phyloP scores from a whole-genome alignment of 1,140 invertebrate genomes.

The Panulirus ornatus region DNA sequence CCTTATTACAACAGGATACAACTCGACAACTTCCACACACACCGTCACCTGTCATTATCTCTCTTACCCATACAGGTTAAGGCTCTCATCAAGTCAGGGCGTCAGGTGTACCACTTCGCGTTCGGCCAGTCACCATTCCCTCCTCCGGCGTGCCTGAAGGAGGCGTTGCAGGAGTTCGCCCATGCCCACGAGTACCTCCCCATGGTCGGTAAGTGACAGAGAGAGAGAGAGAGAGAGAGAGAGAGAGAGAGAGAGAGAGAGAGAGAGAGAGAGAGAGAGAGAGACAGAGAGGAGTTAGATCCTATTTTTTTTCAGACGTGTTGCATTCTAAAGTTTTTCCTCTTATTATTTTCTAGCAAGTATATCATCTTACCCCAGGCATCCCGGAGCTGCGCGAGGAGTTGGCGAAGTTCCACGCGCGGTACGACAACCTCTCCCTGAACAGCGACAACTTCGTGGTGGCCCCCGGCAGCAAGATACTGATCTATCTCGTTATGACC shows the following conservation, averaged over 20 bases:
- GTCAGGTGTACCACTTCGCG: slow-evolving; percentile 62
- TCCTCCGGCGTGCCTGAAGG: slow-evolving; percentile 39
- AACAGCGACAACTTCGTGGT: slow-evolving; percentile 50
- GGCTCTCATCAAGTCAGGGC: slow-evolving; percentile 60
- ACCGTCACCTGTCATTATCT: background rate
- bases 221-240: background rate
- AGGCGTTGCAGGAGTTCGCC: slow-evolving; percentile 49
- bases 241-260: slow-evolving; percentile 5
- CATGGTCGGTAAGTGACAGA: slow-evolving; percentile 52
- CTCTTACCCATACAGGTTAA: slow-evolving; percentile 48
- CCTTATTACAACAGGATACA: background rate
- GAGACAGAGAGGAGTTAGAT: background rate
- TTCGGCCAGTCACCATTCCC: slow-evolving; percentile 74
- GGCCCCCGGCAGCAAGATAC: slow-evolving; percentile 71
- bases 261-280: background rate
- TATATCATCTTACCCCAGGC: slow-evolving; percentile 12
- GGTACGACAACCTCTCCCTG: slow-evolving; percentile 55
- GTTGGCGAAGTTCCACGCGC: slow-evolving; percentile 60
- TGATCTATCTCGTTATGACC: slow-evolving; percentile 67
- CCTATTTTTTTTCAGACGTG: no score
- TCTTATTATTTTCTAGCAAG: background rate
- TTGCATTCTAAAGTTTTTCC: background rate
- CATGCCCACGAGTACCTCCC: slow-evolving; percentile 60
- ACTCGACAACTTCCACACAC: background rate
- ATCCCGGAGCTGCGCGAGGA: slow-evolving; percentile 50